Evolutionary conservation across 1,140 invertebrate genomes (phyloP).

Genomic region (Caenorhabditis remanei): DNA sequence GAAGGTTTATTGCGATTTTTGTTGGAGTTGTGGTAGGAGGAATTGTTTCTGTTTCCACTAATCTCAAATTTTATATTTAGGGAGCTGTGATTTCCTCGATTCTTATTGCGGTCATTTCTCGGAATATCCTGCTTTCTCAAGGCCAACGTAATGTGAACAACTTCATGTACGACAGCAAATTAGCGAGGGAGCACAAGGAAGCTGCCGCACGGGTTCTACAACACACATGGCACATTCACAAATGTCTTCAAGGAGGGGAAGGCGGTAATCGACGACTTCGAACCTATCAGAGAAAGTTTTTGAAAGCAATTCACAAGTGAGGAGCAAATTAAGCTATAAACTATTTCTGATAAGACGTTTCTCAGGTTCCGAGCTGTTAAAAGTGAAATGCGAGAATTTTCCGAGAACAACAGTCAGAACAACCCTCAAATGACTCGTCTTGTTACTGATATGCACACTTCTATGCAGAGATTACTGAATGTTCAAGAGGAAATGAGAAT

Average conservation of each 20-base stretch:
- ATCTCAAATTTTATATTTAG: conserved; percentile 61
- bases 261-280: conserved; percentile 69
- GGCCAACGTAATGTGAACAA: conserved; percentile 75
- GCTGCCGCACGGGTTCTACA: conserved; percentile 76
- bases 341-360: neutral
- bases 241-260: conserved; percentile 68
- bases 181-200: conserved; percentile 73
- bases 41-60: neutral
- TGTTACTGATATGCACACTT: conserved; percentile 76
- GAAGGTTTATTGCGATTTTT: conserved; percentile 94
- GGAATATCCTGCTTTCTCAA: conserved; percentile 75
- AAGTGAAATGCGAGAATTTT: conserved; percentile 76
- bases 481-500: conserved; percentile 77
- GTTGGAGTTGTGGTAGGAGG: conserved; percentile 96
- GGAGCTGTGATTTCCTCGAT: conserved; percentile 77
- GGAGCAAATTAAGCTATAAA: neutral
- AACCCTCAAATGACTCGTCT: conserved; percentile 76
- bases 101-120: conserved; percentile 76
- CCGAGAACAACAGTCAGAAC: conserved; percentile 71
- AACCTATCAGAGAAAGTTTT: conserved; percentile 74
- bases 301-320: conserved; percentile 75
- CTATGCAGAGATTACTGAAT: conserved; percentile 72
- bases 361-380: conserved; percentile 75
- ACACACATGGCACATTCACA: conserved; percentile 77
- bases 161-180: conserved; percentile 77